Conservation (phyloP, 2,113 vertebrate species). For the Cheirogaleus medius region DNA sequence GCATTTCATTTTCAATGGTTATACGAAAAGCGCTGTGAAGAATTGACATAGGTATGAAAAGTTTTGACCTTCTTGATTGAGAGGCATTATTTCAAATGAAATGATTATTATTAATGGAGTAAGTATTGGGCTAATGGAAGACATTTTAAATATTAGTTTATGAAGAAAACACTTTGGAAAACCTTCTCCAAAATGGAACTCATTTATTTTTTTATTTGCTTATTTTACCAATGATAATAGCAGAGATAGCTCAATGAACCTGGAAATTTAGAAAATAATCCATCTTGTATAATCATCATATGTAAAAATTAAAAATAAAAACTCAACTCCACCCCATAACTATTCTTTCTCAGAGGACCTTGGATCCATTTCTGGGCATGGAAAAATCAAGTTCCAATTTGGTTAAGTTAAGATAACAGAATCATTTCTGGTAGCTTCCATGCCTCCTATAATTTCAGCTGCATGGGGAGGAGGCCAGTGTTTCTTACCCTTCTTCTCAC, state of each 20-base stretch:
- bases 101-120: not conserved
- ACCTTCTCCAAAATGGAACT: not conserved
- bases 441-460: not conserved
- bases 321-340: rapidly evolving
- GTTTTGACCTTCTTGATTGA: not conserved
- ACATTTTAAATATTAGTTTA: not conserved
- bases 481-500: not conserved
- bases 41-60: not conserved
- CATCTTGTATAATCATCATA: not conserved
- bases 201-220: not conserved
- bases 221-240: not conserved
- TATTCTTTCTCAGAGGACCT: not conserved
- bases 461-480: not conserved
- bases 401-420: not conserved
- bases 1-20: not conserved
- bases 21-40: not conserved
- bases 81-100: not conserved
- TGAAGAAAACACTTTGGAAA: not conserved
- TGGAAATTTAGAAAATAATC: not conserved
- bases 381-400: not conserved
- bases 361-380: not conserved
- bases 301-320: not conserved
- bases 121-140: not conserved
- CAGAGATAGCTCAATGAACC: not conserved
- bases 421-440: not conserved